Conservation (phyloP, 2,888 invertebrate species). For the Archaeoteleia sp. region DNA sequence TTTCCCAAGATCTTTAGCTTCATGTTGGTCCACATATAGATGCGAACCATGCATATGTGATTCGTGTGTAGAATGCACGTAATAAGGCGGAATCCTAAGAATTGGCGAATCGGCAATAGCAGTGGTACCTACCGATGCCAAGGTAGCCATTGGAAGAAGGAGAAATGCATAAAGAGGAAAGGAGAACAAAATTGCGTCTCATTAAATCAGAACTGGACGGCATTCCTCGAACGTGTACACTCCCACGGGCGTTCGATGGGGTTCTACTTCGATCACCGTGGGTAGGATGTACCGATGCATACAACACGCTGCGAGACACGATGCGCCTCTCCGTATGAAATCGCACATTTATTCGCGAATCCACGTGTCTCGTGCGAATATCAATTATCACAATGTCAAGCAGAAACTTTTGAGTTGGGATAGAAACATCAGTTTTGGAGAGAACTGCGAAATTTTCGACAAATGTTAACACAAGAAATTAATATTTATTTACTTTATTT, state of each 20-base stretch:
- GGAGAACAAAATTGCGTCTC: slow-evolving; percentile 63
- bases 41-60: too few relatives aligned
- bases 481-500: too few relatives aligned
- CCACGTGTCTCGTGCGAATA: slow-evolving; percentile 60
- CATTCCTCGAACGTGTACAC: slow-evolving; percentile 75
- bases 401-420: too few relatives aligned
- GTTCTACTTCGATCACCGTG: slow-evolving; percentile 73
- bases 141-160: slow-evolving; percentile 51
- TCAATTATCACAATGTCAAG: slow-evolving; percentile 20
- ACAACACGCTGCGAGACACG: slow-evolving; percentile 74
- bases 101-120: slow-evolving; percentile 31
- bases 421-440: too few relatives aligned
- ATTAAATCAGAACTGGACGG: slow-evolving; percentile 74
- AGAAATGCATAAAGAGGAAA: slow-evolving; percentile 55
- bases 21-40: too few relatives aligned
- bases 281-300: slow-evolving; percentile 69
- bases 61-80: slow-evolving; percentile 19
- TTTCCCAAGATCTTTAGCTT: too few relatives aligned
- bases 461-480: too few relatives aligned
- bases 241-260: slow-evolving; percentile 74
- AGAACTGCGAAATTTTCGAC: too few relatives aligned
- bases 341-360: slow-evolving; percentile 52
- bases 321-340: slow-evolving; percentile 53
- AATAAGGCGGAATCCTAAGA: slow-evolving; percentile 14
- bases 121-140: slow-evolving; percentile 48